A percentile compares a stretch with the other conserved stretches of the same genome.
These are phyloP conservation scores for Notothenia coriiceps DNA, from an alignment of 2,113 vertebrate genomes.

Conservation along the genomic window DNA sequence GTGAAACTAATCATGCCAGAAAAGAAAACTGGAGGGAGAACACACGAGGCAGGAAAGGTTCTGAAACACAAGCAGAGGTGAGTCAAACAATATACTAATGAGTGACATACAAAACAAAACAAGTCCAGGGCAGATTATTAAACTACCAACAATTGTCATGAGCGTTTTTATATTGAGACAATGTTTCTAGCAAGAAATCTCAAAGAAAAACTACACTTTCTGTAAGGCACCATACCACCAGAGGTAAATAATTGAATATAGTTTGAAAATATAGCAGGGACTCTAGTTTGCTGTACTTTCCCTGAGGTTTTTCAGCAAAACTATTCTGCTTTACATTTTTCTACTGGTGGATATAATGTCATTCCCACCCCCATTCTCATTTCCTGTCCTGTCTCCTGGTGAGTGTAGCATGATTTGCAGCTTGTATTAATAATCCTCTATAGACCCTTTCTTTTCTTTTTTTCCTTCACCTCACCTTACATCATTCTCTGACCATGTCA, in stretches of 20 bases:
- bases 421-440: background rate
- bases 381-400: too few relatives aligned
- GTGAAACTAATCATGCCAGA: background rate
- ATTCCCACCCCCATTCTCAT: too few relatives aligned
- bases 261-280: too few relatives aligned
- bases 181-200: too few relatives aligned
- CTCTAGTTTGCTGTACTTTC: too few relatives aligned
- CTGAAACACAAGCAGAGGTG: background rate
- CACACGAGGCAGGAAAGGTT: background rate
- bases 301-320: too few relatives aligned
- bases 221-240: too few relatives aligned
- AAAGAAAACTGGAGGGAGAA: background rate
- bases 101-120: background rate
- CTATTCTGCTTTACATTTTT: too few relatives aligned
- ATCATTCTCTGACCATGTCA: slow-evolving; percentile 17
- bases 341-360: too few relatives aligned
- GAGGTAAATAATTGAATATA: too few relatives aligned
- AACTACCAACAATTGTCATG: background rate
- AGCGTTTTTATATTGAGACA: too few relatives aligned
- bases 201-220: too few relatives aligned
- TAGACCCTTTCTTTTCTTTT: background rate
- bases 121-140: background rate
- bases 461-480: background rate
- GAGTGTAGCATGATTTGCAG: background rate
- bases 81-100: background rate